Base-by-base conservation (phyloP, 2,797 vertebrate species). In the Darevskia mixta region DNA sequence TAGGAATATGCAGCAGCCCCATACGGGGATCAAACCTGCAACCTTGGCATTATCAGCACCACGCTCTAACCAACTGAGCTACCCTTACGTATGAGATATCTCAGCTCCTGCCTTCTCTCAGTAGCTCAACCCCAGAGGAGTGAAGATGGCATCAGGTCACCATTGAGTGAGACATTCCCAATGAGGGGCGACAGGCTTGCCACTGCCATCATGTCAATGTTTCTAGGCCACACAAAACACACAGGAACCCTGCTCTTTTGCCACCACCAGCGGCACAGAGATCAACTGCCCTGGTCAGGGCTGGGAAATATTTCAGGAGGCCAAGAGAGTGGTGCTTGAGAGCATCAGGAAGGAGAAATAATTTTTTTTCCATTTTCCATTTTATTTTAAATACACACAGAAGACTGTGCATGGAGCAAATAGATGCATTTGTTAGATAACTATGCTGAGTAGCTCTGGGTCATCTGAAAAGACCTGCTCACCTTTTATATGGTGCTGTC, bases 91-190 rank as follows among this genome's bases (percentile, higher is more conserved):
- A 29, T 8, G 29, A 58, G 2, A 25, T 18, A 45, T 49, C 86
- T 76, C 27, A 20, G 49, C 25, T 2, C 18, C 1, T 18, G 72
- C 38, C 29, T 9, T 0, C 4, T 3, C 43, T 4, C 0, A 0
- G 5, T 41, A 25, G 61, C 29, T 45, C 27, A 1, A 45, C 66
- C 25, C 75, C 41, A 0, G 0, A 43, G 38, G 58, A 55, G 76
- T 45, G 0, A 0, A 8, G 79, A 73, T 71, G 79, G 64, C 55
- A 1, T 1, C 0, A 0, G 6, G 69, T 85, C 86, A 49, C n/a
- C 4, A 29, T 29, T 45, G 7, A 69, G 9, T 41, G 79, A 86
- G 3, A 9, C 29, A 8, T 71, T 73, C 17, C 77, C 77, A 77
- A 73, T 41, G 2, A 8, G 32, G 66, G 64, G 43, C 32, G 79